phyloP scores from a whole-genome alignment of 2,888 invertebrate genomes.

The Epistrophe grossulariae region DNA sequence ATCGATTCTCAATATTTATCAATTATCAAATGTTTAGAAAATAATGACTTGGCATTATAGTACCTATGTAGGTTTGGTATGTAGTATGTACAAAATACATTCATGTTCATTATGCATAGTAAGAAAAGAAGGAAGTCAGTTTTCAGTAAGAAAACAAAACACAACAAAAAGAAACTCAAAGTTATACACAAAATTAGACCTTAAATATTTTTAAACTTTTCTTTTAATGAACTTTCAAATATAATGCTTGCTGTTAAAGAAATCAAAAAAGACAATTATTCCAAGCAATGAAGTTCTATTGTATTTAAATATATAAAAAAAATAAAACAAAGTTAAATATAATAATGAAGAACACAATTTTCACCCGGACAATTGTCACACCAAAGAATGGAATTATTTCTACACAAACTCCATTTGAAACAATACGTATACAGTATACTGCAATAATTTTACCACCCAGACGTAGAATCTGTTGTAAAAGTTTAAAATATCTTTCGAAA shows the following conservation, averaged over 20 bases:
- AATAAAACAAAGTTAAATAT: background rate
- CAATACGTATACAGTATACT: background rate
- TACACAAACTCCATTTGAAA: background rate
- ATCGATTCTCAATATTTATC: no score
- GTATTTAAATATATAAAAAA: background rate
- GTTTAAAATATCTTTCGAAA: slow-evolving; percentile 25
- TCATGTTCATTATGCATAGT: no score
- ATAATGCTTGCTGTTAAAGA: background rate
- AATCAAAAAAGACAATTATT: background rate
- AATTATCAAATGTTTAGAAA: no score
- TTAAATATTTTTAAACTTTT: no score
- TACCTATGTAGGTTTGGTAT: no score
- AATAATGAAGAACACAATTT: slow-evolving; percentile 22
- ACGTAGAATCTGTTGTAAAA: background rate
- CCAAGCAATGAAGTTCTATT: background rate
- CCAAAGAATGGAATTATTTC: slow-evolving; percentile 20
- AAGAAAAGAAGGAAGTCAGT: no score
- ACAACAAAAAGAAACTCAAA: no score
- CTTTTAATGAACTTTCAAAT: background rate
- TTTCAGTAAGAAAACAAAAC: no score
- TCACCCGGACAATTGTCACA: slow-evolving; percentile 21
- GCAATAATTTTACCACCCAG: background rate
- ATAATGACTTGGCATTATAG: no score
- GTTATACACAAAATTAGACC: no score
- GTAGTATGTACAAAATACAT: no score